phyloP scores from a whole-genome alignment of 1,140 invertebrate genomes.

The Oscheius sp. region DNA sequence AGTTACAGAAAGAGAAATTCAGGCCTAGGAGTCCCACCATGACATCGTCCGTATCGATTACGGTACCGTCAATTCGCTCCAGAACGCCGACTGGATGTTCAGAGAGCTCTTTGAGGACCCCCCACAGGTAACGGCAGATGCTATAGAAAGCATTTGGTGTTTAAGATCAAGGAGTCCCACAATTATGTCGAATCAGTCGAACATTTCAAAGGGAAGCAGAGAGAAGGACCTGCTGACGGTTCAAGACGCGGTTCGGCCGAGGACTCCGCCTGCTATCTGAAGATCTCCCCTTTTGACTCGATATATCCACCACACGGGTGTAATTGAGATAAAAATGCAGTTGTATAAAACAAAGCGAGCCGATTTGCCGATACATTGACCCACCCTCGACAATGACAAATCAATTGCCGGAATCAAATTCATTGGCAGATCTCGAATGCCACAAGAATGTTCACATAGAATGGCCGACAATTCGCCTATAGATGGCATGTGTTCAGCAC shows the following conservation, averaged over 20 bases:
- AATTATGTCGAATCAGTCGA: conserved; percentile 2
- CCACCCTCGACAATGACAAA: too few species aligned
- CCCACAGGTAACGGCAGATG: conserved; percentile 2
- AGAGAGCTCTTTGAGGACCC: conserved; percentile 7
- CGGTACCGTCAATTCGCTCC: not conserved
- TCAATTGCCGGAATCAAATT: too few species aligned
- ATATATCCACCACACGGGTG: too few species aligned
- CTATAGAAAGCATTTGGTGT: not conserved
- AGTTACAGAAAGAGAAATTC: not conserved
- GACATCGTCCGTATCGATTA: conserved; percentile 21
- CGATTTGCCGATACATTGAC: too few species aligned
- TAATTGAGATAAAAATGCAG: too few species aligned
- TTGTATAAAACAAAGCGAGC: too few species aligned
- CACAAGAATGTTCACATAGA: too few species aligned
- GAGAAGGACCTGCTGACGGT: conserved; percentile 24
- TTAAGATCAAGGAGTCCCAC: conserved; percentile 15
- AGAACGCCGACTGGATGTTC: conserved; percentile 27
- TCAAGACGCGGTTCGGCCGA: conserved; percentile 22
- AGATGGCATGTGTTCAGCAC: too few species aligned
- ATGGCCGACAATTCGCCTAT: too few species aligned
- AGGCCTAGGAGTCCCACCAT: conserved; percentile 29
- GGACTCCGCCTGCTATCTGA: conserved; percentile 17
- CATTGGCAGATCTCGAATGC: too few species aligned
- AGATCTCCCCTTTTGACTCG: too few species aligned
- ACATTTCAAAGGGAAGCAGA: not conserved